Base-by-base conservation (phyloP, 1,140 invertebrate genomes). In the Eufriesea mexicana region DNA sequence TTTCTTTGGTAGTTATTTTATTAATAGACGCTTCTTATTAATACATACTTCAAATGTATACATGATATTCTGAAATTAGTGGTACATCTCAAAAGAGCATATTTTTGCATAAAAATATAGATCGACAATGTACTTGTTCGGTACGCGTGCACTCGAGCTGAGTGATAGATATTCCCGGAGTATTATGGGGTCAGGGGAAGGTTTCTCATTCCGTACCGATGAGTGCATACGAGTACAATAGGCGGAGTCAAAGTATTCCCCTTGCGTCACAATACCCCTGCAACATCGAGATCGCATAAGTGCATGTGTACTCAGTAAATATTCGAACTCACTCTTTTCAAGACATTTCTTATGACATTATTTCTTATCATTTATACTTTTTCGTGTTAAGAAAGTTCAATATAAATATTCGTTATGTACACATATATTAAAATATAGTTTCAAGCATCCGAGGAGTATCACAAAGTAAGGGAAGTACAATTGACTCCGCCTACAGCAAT, bases 1-100 rank as follows among this genome's bases (percentile, higher is more conserved):
- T 79, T 75, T 90, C 86, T 88, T 91, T 90, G 86, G 83, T 82
- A 64, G 61, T 70, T n/a, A 72, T 61, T 25, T 62, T 59, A 45
- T 45, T 25, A 45, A 45, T 25, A 18, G 57, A 25, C 45, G 9
- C 18, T 0, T 51, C 23, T 51, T 12, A 51, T 51, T 6, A 20
- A 12, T 70, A 51, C 7, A 49, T 70, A 49, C 23, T 51, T 47
- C 28, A 4, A 28, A 45, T 18, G 10, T 76, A 76, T 49, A 45
- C 18, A 70, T 20, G 9, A 18, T 51, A 51, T 28, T 0, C 51
- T 4, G 7, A 68, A 49, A 68, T 25, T 45, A 10, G 20, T 23
- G 2, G 42, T 67, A 68, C 9, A 49, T 8, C 2, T n/a, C 14
- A n/a, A 67, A 67, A 2, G 35, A 35, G 35, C 4, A 35, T 35